Evolutionary conservation across 2,888 invertebrate species (phyloP), one percentile per base, ranked within the genome.

Genomic region (Cepaea hortensis): DNA sequence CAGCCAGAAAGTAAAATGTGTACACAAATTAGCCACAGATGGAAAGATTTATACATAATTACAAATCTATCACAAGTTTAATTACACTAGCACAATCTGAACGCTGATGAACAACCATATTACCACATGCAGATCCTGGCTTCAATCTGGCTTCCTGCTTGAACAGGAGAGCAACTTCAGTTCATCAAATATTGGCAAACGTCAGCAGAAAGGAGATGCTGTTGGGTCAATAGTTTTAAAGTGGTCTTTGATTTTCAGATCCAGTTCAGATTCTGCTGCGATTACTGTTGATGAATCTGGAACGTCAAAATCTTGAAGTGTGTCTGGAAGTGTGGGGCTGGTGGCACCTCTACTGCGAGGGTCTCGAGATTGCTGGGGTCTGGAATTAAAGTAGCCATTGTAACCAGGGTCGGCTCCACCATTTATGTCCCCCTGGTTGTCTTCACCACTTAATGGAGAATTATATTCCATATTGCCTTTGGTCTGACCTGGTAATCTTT

Each of bases 171-270:
- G 55, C 55, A 55, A 55, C 55, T 55, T 55, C 55, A 55, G 55
- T 11, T 9, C 55, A 76, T 23, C 6, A 76, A 48, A 15, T 46
- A 15, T 15, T 15, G 4, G 15, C 55, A 80, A 62, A 20, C 70
- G 72, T 90, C 90, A 94, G 88, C 94, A 94, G 89, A 95, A 95
- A 35, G 95, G 95, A 48, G 95, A 95, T 3, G 94, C 95, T 23
- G 95, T 95, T 0, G 95, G 95, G 88, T 95, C 95, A 85, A 94
- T 94, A n/a, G 94, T 93, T 90, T 94, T 94, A 90, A 95, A 95
- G 86, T 94, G 91, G 84, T 94, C 94, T 89, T 94, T 94, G 48
- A 94, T 89, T 61, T 92, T 90, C 82, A 90, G 90, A 84, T 92
- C 91, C 11, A 91, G 88, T 82, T 89, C 89, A 85, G 88, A 89